Evolutionary conservation across 1,140 invertebrate species (phyloP).

Genomic region (Thereuonema tuberculata): DNA sequence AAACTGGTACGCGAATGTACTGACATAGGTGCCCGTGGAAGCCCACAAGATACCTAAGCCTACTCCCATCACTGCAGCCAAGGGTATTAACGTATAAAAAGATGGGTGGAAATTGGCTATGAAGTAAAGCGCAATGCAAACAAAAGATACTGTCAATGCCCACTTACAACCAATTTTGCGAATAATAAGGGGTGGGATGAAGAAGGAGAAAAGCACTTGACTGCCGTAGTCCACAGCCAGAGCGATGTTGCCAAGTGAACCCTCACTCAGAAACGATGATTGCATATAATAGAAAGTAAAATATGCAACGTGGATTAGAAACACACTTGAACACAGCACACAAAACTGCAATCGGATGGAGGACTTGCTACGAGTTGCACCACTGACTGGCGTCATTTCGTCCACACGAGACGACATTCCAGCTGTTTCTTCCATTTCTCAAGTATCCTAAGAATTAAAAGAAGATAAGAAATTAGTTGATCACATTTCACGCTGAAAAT

Average conservation of each 20-base stretch:
- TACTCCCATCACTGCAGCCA: neutral
- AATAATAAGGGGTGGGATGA: neutral
- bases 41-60: neutral
- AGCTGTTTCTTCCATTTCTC: too few relatives aligned
- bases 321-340: too few relatives aligned
- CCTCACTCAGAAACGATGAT: neutral
- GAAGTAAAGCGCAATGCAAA: neutral
- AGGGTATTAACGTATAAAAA: neutral
- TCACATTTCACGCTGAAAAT: too few relatives aligned
- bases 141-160: neutral
- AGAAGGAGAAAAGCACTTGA: neutral
- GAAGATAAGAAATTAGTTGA: too few relatives aligned
- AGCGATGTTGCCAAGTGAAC: neutral
- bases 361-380: too few relatives aligned
- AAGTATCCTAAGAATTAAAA: too few relatives aligned
- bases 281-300: too few relatives aligned
- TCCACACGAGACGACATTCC: too few relatives aligned
- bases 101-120: neutral
- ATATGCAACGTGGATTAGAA: too few relatives aligned
- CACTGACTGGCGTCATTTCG: too few relatives aligned
- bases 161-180: neutral
- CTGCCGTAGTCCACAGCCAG: neutral
- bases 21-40: neutral
- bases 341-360: too few relatives aligned
- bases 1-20: neutral